These are phyloP conservation scores for Atrina japonica DNA, from an alignment of 2,888 invertebrate genomes.

Conservation along the genomic window DNA sequence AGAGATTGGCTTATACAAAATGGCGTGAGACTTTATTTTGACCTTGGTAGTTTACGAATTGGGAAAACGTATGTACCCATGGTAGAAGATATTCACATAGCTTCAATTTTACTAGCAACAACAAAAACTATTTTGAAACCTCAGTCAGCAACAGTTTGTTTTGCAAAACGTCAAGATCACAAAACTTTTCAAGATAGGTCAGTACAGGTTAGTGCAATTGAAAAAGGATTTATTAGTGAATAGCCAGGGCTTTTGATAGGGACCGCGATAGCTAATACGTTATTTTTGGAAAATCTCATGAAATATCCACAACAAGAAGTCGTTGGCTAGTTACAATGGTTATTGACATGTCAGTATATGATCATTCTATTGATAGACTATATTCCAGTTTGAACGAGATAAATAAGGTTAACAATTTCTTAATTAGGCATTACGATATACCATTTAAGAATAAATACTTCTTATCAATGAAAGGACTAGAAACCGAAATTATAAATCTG, in stretches of 20 bases:
- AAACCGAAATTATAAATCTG: constrained; percentile 4
- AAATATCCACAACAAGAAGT: no score
- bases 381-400: constrained; percentile 12
- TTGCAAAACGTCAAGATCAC: not conserved
- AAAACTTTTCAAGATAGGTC: not conserved
- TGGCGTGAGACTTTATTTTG: constrained; percentile 2
- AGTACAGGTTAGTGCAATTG: not conserved
- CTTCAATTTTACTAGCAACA: no score
- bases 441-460: constrained; percentile 11
- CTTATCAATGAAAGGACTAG: not conserved
- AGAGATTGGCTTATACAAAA: constrained; percentile 2
- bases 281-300: no score
- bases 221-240: not conserved
- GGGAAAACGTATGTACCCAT: no score
- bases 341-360: not conserved
- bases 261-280: not conserved
- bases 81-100: no score
- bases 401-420: not conserved
- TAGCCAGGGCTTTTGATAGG: not conserved
- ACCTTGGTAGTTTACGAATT: no score
- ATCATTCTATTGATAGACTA: constrained; percentile 7
- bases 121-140: constrained; percentile 4
- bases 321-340: not conserved
- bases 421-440: constrained; percentile 3
- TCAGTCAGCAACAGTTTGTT: constrained; percentile 10